phyloP scores from a whole-genome alignment of 1,140 invertebrate genomes.

The Muscidifurax raptorellus region DNA sequence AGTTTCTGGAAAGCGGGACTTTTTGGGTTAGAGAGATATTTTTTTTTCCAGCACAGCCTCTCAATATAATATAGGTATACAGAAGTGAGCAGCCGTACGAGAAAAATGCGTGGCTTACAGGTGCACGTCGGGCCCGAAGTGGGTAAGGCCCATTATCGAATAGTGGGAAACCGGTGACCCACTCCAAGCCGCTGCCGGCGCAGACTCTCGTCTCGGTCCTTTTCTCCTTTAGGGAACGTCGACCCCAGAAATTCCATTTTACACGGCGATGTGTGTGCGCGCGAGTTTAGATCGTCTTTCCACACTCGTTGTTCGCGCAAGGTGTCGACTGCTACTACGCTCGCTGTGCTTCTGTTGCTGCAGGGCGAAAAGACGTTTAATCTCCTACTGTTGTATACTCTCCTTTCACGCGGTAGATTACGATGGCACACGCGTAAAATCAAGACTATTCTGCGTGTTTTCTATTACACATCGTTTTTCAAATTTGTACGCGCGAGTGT shows the following conservation, averaged over 20 bases:
- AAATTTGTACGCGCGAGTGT: background rate
- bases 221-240: conserved; percentile 57
- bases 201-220: conserved; percentile 38
- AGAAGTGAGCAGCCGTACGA: background rate
- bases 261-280: conserved; percentile 31
- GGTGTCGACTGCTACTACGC: background rate
- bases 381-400: too few relatives aligned
- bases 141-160: conserved; percentile 58
- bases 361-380: too few relatives aligned
- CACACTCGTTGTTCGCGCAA: background rate
- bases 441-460: background rate
- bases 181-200: conserved; percentile 42
- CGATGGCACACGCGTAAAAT: too few relatives aligned
- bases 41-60: background rate
- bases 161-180: conserved; percentile 62
- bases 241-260: conserved; percentile 60
- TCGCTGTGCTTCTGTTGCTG: too few relatives aligned
- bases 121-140: conserved; percentile 53
- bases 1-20: conserved; percentile 42
- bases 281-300: conserved; percentile 25
- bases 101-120: conserved; percentile 53
- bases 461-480: background rate
- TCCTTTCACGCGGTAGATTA: too few relatives aligned
- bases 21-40: conserved; percentile 2
- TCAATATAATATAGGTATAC: too few relatives aligned